Conservation (phyloP, 2,797 vertebrate species). For the Nothura maculosa region DNA sequence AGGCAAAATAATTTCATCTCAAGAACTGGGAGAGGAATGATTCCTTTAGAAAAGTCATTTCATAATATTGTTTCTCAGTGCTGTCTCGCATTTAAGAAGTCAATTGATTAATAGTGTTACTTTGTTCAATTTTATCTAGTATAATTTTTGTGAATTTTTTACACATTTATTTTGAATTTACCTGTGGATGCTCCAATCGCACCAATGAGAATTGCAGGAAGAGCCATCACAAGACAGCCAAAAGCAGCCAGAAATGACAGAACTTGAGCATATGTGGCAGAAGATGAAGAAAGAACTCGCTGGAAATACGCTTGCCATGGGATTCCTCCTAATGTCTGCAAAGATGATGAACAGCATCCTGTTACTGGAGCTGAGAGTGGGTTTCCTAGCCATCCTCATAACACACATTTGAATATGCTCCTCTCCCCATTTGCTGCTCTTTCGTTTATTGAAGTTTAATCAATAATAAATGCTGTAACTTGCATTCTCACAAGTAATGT, state of each 20-base stretch:
- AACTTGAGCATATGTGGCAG: conserved; percentile 96
- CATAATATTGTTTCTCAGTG: background rate
- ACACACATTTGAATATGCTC: background rate
- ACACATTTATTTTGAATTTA: conserved; percentile 64
- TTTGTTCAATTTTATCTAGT: background rate
- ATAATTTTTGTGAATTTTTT: background rate
- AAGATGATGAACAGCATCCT: conserved; percentile 39
- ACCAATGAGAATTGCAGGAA: conserved; percentile 94
- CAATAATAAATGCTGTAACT: background rate
- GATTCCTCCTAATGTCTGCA: conserved; percentile 95
- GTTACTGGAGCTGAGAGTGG: background rate
- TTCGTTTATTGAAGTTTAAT: background rate
- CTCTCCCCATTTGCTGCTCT: background rate
- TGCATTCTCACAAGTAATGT: background rate
- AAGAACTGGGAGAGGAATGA: background rate
- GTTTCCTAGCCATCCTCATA: background rate
- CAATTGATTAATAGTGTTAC: background rate
- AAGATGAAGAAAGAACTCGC: conserved; percentile 95
- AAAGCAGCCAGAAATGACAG: conserved; percentile 96
- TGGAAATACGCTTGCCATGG: conserved; percentile 99
- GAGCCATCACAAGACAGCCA: conserved; percentile 95
- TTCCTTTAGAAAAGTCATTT: background rate
- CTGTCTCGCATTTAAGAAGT: background rate
- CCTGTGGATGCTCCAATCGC: conserved; percentile 97
- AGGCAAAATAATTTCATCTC: background rate